phyloP scores from a whole-genome alignment of 2,113 vertebrate species.

The Hyperopisus bebe region DNA sequence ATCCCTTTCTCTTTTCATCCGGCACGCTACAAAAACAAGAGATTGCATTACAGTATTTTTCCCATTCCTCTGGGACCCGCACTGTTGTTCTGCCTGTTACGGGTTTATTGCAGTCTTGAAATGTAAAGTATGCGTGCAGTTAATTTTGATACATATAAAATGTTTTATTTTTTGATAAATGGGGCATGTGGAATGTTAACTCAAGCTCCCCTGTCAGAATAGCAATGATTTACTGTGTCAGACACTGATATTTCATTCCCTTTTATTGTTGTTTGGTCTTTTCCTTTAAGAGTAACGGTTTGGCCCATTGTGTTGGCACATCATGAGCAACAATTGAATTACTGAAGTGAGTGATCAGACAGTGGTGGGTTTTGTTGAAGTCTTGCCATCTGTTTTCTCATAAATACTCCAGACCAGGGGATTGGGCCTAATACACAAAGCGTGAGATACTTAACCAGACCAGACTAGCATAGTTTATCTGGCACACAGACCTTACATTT shows the following conservation, averaged over 20 bases:
- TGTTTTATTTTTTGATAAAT: conserved; percentile 30
- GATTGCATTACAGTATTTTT: background rate
- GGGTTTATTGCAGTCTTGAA: background rate
- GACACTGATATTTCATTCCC: background rate
- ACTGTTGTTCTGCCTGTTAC: background rate
- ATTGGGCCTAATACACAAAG: background rate
- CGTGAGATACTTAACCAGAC: background rate
- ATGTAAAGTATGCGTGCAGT: conserved; percentile 43
- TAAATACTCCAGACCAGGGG: background rate
- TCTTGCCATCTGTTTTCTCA: background rate
- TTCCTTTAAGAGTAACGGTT: background rate
- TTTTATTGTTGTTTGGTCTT: background rate
- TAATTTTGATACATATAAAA: conserved; percentile 36
- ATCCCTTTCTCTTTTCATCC: background rate
- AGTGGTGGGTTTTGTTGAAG: background rate
- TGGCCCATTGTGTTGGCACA: background rate
- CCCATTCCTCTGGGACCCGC: background rate
- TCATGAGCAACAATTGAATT: background rate
- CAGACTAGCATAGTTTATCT: background rate
- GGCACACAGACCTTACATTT: background rate
- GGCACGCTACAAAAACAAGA: background rate
- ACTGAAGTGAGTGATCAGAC: background rate
- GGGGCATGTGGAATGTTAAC: conserved; percentile 34
- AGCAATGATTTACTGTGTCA: conserved; percentile 24
- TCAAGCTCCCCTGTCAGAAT: conserved; percentile 19